phyloP scores from a whole-genome alignment of 2,797 vertebrate species.

The Myotis planiceps region DNA sequence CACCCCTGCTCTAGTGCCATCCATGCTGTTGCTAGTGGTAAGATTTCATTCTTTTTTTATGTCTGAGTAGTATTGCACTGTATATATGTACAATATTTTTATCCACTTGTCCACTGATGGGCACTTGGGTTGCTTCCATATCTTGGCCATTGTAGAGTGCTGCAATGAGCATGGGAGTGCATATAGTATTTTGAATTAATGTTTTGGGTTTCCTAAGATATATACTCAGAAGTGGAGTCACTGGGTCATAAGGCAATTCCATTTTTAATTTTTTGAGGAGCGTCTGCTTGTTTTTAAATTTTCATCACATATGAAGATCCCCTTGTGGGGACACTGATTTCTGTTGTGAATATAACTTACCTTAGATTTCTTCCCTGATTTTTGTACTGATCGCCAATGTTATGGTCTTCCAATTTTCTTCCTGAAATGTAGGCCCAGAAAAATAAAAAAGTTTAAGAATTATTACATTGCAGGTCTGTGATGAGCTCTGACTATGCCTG shows the following conservation, averaged over 20 bases:
- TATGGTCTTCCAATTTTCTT: conserved; percentile 34
- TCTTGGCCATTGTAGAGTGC: neutral
- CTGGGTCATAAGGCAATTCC: neutral
- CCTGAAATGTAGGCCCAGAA: conserved; percentile 59
- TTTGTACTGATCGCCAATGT: conserved; percentile 18
- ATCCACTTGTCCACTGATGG: neutral
- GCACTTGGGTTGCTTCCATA: neutral
- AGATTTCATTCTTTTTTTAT: neutral
- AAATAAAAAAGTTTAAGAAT: conserved; percentile 41
- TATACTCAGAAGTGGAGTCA: neutral
- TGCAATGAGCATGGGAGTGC: neutral
- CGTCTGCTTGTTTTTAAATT: neutral
- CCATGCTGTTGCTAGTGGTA: neutral
- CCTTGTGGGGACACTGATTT: neutral
- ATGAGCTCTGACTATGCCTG: neutral
- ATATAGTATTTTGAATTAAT: neutral
- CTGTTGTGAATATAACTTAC: conserved; percentile 37
- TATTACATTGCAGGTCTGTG: neutral
- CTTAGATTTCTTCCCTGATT: conserved; percentile 1
- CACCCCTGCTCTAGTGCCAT: no score
- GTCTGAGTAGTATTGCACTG: neutral
- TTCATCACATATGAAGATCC: neutral
- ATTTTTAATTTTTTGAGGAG: neutral
- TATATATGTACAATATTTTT: neutral
- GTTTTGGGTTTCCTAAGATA: neutral